These are phyloP conservation scores for Mastomys coucha DNA, from an alignment of 2,113 vertebrate genomes.

Conservation along the genomic window DNA sequence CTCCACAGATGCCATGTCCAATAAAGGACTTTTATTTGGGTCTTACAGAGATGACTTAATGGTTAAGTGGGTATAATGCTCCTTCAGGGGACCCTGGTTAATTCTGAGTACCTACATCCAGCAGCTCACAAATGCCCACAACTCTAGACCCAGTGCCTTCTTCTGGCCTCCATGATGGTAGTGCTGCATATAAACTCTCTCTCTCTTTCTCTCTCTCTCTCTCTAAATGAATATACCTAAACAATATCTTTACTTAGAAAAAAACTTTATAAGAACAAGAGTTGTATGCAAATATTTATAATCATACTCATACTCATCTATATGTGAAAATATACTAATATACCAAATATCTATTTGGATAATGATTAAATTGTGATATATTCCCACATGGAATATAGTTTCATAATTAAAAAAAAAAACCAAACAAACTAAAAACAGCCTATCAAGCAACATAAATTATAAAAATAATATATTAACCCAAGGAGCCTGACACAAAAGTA, in stretches of 20 bases:
- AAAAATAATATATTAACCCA: background rate
- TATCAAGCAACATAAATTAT: background rate
- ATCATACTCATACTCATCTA: background rate
- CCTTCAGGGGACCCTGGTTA: background rate
- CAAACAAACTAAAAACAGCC: background rate
- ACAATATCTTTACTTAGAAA: background rate
- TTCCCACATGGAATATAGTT: background rate
- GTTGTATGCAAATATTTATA: background rate
- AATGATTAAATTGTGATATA: background rate
- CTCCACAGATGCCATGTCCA: background rate
- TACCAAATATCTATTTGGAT: background rate
- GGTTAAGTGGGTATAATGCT: background rate
- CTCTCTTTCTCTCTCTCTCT: too few relatives aligned
- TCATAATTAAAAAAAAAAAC: background rate
- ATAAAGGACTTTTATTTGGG: background rate
- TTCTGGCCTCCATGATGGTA: too few relatives aligned
- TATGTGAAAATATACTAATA: background rate
- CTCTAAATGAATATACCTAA: background rate
- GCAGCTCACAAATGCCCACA: background rate
- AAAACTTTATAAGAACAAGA: background rate
- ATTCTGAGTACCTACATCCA: background rate
- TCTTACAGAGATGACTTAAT: background rate
- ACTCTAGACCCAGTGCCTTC: background rate
- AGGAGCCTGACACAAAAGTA: constrained; percentile 6
- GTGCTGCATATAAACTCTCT: too few relatives aligned